phyloP scores from a whole-genome alignment of 64 coral and sea anemone genomes.

The Dendronephthya gigantea region DNA sequence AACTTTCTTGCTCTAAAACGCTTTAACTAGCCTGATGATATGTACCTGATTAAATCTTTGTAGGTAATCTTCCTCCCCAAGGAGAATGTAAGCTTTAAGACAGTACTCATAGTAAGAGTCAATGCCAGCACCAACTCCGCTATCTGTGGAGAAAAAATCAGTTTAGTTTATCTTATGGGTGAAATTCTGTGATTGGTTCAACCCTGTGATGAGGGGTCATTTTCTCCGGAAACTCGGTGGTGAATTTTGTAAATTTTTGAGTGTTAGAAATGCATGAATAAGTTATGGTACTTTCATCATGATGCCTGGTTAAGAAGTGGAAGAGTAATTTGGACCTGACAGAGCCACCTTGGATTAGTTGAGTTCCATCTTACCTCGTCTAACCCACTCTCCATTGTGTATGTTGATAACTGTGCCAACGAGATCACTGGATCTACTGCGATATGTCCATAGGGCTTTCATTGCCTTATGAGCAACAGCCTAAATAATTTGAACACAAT shows the following conservation, averaged over 20 bases:
- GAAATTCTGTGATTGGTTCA: not conserved
- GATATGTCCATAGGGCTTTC: conserved; percentile 85
- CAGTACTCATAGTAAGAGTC: conserved; percentile 99
- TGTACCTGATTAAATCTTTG: conserved; percentile 93
- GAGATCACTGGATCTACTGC: conserved; percentile 79
- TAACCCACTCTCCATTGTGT: conserved; percentile 97
- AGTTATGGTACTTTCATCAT: too few species aligned
- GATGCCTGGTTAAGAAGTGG: too few species aligned
- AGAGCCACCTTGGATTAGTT: too few species aligned
- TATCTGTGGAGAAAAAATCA: conserved; percentile 43
- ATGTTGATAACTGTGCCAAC: conserved; percentile 98
- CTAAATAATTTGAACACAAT: conserved; percentile 19
- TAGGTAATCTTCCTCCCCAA: conserved; percentile 83
- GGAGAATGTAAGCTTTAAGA: conserved; percentile 88
- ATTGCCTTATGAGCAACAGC: conserved; percentile 80
- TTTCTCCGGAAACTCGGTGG: not conserved
- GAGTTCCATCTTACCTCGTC: conserved; percentile 51
- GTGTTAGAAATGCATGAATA: too few species aligned
- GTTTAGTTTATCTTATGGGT: not conserved
- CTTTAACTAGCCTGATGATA: not conserved
- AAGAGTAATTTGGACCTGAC: too few species aligned
- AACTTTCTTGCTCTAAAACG: not conserved
- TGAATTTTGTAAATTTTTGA: too few species aligned
- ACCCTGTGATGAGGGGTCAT: not conserved
- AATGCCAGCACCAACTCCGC: conserved; percentile 97